phyloP scores from a whole-genome alignment of 2,113 vertebrate species.

The Python bivittatus region DNA sequence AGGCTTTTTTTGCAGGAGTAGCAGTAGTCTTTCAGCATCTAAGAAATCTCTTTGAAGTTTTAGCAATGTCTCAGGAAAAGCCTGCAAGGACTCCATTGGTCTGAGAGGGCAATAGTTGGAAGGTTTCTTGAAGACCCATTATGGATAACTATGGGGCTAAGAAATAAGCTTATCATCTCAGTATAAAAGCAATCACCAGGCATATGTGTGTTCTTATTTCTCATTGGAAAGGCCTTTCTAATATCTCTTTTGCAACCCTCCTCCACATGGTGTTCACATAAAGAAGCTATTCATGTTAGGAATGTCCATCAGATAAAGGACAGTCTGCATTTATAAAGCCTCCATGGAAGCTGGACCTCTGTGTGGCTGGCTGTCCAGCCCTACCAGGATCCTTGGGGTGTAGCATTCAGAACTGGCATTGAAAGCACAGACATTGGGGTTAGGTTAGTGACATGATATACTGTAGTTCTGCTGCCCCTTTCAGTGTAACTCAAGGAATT shows the following conservation, averaged over 20 bases:
- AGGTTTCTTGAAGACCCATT: neutral
- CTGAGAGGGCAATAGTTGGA: conserved; percentile 27
- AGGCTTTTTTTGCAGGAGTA: neutral
- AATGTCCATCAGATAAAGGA: neutral
- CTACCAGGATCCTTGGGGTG: neutral
- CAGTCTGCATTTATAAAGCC: neutral
- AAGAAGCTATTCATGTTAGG: neutral
- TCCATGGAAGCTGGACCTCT: neutral
- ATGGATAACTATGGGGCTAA: neutral
- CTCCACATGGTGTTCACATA: neutral
- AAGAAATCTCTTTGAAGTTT: conserved; percentile 1
- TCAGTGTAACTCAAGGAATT: neutral
- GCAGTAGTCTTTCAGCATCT: neutral
- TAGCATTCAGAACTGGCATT: neutral
- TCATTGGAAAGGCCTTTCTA: neutral
- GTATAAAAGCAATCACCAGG: neutral
- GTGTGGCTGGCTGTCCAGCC: neutral
- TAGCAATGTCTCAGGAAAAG: neutral
- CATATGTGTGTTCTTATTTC: neutral
- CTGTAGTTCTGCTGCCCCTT: neutral
- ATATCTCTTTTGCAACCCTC: neutral
- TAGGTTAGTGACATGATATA: neutral
- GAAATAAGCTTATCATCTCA: neutral
- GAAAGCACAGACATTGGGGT: neutral
- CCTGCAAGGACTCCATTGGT: neutral